A percentile compares a stretch with the other conserved stretches of the same genome.
Evolutionary conservation across 2,888 invertebrate species (phyloP).

Genomic region (Ennomos erosarius): DNA sequence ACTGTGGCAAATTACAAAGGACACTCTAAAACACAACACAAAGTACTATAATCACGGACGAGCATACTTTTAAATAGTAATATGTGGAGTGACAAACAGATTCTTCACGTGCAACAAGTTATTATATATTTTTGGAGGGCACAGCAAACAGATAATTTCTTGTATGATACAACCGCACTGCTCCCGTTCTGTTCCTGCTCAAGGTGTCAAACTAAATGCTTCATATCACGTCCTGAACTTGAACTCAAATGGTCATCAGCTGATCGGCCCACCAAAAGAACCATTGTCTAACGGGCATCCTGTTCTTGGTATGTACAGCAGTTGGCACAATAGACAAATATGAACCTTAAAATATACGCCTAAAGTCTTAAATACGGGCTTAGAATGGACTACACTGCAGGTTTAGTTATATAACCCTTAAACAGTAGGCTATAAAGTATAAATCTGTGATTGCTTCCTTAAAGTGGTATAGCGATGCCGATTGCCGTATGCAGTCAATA

Average conservation of each 20-base stretch:
- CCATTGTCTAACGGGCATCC: conserved; percentile 35
- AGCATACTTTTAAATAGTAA: no score
- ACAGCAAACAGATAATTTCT: no score
- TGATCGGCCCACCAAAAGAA: conserved; percentile 23
- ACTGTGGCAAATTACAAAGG: no score
- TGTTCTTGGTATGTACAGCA: conserved; percentile 30
- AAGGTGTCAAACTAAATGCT: conserved; percentile 7
- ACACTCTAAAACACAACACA: no score
- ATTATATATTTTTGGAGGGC: no score
- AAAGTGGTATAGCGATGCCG: no score
- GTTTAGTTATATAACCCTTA: neutral
- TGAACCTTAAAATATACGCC: conserved; percentile 5
- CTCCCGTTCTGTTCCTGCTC: no score
- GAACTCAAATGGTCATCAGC: conserved; percentile 28
- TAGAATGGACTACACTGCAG: conserved; percentile 3
- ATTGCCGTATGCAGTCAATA: conserved; percentile 7
- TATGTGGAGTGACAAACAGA: no score
- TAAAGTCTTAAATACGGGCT: neutral
- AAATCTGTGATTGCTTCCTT: neutral
- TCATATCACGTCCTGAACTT: conserved; percentile 23
- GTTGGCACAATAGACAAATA: conserved; percentile 8
- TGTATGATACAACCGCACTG: no score
- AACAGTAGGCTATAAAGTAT: conserved; percentile 1
- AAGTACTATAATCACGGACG: no score
- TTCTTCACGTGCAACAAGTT: no score